Evolutionary conservation across 2,797 vertebrate genomes (phyloP).

Genomic region (Poeciliopsis presidionis): DNA sequence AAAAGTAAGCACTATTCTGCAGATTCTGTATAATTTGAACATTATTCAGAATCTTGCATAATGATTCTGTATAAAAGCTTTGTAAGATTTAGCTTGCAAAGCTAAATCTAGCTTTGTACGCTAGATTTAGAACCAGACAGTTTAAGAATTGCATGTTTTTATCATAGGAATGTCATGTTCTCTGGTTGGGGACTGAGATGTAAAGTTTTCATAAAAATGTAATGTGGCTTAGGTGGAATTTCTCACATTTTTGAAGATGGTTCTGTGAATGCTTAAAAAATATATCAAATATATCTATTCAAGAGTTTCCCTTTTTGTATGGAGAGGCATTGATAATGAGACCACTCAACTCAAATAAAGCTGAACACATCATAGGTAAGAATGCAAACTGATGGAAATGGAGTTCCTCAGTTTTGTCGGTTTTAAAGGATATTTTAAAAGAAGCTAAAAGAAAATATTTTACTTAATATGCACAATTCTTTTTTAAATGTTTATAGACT

Average conservation of each 20-base stretch:
- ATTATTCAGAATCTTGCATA: too few species aligned
- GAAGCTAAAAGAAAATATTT: neutral
- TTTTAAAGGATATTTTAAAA: neutral
- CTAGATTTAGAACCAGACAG: neutral
- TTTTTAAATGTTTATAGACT: neutral
- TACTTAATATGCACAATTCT: neutral
- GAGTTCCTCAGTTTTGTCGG: neutral
- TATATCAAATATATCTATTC: neutral
- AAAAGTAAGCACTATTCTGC: neutral
- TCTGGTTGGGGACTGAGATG: neutral
- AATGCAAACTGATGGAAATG: neutral
- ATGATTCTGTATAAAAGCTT: too few species aligned
- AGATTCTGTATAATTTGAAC: neutral
- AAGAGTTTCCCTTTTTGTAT: neutral
- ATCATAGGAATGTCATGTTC: neutral
- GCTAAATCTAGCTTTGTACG: neutral
- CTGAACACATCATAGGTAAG: neutral
- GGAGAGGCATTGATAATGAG: neutral
- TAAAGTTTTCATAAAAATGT: neutral
- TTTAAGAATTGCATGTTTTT: neutral
- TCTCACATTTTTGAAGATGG: neutral
- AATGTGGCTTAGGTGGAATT: neutral
- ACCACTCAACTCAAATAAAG: neutral
- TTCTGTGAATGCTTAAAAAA: neutral
- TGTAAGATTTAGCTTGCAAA: too few species aligned